Conservation (phyloP, 2,888 invertebrate genomes). For the Chymomyza procnemis region DNA sequence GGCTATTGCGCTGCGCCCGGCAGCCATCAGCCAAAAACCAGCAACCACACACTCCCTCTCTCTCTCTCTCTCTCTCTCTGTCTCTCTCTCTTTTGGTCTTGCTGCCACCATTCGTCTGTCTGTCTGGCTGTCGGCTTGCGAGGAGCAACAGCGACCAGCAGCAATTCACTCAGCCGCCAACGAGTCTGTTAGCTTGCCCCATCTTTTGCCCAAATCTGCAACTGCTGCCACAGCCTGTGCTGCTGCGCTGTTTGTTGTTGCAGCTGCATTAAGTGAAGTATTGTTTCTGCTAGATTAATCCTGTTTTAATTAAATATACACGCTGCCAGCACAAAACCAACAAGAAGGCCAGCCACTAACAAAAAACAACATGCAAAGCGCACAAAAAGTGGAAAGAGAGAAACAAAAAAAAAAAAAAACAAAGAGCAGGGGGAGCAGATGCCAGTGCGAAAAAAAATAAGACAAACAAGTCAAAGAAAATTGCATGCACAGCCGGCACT, state of each 20-base stretch:
- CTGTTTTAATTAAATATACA: constrained; percentile 73
- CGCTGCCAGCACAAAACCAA: constrained; percentile 74
- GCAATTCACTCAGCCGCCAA: constrained; percentile 28
- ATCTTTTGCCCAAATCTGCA: not conserved
- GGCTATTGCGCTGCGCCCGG: constrained; percentile 10
- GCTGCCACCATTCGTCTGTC: constrained; percentile 34
- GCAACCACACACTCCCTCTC: no score
- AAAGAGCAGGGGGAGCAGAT: not conserved
- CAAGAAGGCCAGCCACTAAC: constrained; percentile 39
- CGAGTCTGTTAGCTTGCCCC: constrained; percentile 19
- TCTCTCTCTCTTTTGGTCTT: not conserved
- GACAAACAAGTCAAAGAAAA: not conserved
- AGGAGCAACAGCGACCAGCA: no score
- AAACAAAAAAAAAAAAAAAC: not conserved
- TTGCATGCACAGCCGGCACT: not conserved
- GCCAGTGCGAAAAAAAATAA: not conserved
- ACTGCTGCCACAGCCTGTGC: constrained; percentile 14
- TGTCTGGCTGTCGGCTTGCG: constrained; percentile 32
- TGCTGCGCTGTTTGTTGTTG: constrained; percentile 27
- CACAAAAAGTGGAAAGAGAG: not conserved
- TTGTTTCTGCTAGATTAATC: constrained; percentile 74
- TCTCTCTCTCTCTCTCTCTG: no score
- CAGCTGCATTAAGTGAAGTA: constrained; percentile 71
- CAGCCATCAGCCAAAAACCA: constrained; percentile 43
- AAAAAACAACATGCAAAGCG: not conserved